phyloP scores from a whole-genome alignment of 2,888 invertebrate species.

The Drosophila falleni region DNA sequence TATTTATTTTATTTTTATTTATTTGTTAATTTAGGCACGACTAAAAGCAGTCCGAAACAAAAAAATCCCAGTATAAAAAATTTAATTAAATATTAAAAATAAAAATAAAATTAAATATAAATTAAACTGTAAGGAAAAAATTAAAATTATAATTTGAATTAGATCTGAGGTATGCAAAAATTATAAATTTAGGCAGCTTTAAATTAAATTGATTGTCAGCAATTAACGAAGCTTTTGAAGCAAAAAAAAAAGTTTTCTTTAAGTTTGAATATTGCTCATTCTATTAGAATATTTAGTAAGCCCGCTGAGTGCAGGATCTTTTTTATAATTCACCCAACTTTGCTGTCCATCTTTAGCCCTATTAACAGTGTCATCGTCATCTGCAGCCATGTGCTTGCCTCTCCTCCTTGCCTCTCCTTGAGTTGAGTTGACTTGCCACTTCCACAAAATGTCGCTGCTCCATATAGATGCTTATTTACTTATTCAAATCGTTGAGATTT shows the following conservation, averaged over 20 bases:
- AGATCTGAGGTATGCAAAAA: too few species aligned
- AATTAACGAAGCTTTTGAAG: neutral
- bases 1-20: too few species aligned
- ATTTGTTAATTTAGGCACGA: too few species aligned
- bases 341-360: conserved; percentile 54
- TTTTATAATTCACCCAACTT: conserved; percentile 32
- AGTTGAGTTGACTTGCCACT: conserved; percentile 19
- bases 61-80: too few species aligned
- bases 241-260: neutral
- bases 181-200: too few species aligned
- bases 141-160: too few species aligned
- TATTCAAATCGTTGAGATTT: conserved; percentile 77
- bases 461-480: conserved; percentile 73
- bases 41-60: too few species aligned
- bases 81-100: too few species aligned
- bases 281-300: neutral
- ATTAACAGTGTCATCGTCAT: conserved; percentile 75
- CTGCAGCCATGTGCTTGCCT: conserved; percentile 67
- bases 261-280: neutral
- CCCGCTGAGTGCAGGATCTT: conserved; percentile 24
- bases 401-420: too few species aligned
- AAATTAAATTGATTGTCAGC: conserved; percentile 5
- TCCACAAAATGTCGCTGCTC: conserved; percentile 35
- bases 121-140: too few species aligned
- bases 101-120: too few species aligned